These are phyloP conservation scores for Palythoa grandiflora DNA, from an alignment of 92 coral and sea anemone genomes.

Conservation along the genomic window DNA sequence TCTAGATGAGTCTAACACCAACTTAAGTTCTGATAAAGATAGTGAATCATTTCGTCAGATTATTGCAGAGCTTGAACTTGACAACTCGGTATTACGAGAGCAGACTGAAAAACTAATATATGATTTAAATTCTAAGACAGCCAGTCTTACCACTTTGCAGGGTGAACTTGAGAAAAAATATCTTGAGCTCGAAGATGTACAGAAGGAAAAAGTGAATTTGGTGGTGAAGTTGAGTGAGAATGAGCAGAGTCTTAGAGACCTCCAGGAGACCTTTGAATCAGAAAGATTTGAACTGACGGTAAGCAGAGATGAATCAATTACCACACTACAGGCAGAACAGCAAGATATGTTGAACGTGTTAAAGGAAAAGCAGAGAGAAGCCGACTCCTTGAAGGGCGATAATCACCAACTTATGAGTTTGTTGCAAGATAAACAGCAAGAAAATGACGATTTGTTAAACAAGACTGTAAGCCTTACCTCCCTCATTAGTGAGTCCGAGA, in stretches of 20 bases:
- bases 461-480: constrained; percentile 57
- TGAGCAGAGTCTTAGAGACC: constrained; percentile 80
- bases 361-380: constrained; percentile 81
- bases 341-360: constrained; percentile 71
- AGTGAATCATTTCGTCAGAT: constrained; percentile 56
- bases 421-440: constrained; percentile 73
- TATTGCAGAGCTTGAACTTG: constrained; percentile 72
- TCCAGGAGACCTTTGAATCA: constrained; percentile 84
- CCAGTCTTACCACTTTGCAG: constrained; percentile 57
- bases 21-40: constrained; percentile 34
- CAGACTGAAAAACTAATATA: constrained; percentile 73
- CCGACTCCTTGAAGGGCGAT: constrained; percentile 50
- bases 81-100: constrained; percentile 78
- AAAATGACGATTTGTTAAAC: constrained; percentile 59
- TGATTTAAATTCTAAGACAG: constrained; percentile 71
- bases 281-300: constrained; percentile 75
- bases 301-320: constrained; percentile 69
- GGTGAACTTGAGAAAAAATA: constrained; percentile 69
- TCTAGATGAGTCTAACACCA: constrained; percentile 65
- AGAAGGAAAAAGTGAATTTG: constrained; percentile 64
- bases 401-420: constrained; percentile 75
- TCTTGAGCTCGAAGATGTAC: constrained; percentile 63
- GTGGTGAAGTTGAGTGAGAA: constrained; percentile 81
- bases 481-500: constrained; percentile 61
- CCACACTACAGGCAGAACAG: constrained; percentile 77